Conservation (phyloP, 92 coral and sea anemone genomes). For the Palythoa grandiflora region DNA sequence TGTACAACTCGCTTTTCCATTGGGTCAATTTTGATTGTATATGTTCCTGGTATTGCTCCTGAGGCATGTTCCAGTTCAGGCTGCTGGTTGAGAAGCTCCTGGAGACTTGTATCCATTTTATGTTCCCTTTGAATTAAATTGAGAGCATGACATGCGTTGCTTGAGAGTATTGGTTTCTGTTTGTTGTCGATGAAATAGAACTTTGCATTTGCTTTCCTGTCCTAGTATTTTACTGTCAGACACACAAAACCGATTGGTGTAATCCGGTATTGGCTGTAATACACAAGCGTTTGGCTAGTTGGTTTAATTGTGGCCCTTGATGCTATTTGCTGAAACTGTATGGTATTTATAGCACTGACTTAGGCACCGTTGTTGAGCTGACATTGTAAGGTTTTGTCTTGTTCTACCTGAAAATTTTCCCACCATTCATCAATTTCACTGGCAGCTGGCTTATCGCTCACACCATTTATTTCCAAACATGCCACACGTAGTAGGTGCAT, state of each 20-base stretch:
- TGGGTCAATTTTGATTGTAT: conserved; percentile 46
- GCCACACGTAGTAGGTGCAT: conserved; percentile 15
- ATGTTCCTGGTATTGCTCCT: conserved; percentile 70
- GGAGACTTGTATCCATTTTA: conserved; percentile 24
- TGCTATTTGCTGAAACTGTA: conserved; percentile 60
- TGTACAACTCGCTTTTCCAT: conserved; percentile 63
- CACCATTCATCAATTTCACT: conserved; percentile 55
- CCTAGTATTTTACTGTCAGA: conserved; percentile 53
- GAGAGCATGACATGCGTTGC: conserved; percentile 66
- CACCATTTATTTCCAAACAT: conserved; percentile 14
- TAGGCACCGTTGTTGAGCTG: conserved; percentile 63
- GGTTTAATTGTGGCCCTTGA: conserved; percentile 61
- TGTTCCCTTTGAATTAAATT: conserved; percentile 65
- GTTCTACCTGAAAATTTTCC: conserved; percentile 51
- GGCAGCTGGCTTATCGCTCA: neutral
- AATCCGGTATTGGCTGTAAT: conserved; percentile 62
- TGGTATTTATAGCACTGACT: conserved; percentile 56
- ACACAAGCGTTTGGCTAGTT: conserved; percentile 65
- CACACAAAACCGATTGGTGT: conserved; percentile 54
- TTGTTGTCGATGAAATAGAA: conserved; percentile 65
- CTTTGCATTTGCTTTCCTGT: conserved; percentile 39
- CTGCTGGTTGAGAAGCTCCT: conserved; percentile 64
- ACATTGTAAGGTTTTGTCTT: conserved; percentile 39
- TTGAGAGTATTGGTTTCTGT: conserved; percentile 63
- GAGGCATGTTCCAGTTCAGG: conserved; percentile 53